phyloP scores from a whole-genome alignment of 1,140 invertebrate species.

The Berghia stephanieae region DNA sequence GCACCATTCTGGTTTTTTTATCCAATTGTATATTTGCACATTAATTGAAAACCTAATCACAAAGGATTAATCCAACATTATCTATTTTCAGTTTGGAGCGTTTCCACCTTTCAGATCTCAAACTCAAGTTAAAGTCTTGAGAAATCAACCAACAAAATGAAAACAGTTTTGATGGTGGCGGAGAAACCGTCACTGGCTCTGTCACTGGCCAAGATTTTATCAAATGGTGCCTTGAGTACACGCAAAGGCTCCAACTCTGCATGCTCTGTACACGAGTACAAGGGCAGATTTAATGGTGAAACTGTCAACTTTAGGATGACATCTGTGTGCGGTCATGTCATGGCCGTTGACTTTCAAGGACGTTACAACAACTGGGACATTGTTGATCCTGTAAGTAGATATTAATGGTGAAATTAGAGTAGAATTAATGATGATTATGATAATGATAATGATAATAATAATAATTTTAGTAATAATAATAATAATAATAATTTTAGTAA shows the following conservation, averaged over 20 bases:
- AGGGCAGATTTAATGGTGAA: conserved; percentile 74
- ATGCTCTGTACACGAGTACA: conserved; percentile 94
- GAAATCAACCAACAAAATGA: conserved; percentile 68
- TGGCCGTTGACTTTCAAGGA: conserved; percentile 92
- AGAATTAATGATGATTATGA: no score
- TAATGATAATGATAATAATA: no score
- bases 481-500: no score
- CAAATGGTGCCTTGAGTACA: conserved; percentile 81
- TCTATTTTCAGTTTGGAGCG: conserved; percentile 1
- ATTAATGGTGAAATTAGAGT: no score
- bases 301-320: conserved; percentile 91
- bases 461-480: no score
- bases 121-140: neutral
- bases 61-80: neutral
- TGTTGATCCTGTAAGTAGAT: conserved; percentile 86
- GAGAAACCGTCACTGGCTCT: conserved; percentile 98
- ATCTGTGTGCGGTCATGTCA: conserved; percentile 98
- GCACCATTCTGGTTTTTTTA: neutral
- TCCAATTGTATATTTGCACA: neutral
- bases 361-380: conserved; percentile 99
- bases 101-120: neutral
- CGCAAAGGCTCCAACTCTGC: conserved; percentile 92
- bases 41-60: neutral
- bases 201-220: conserved; percentile 93
- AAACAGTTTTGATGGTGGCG: conserved; percentile 96